Evolutionary conservation across 2,888 invertebrate genomes (phyloP), one percentile per base, ranked within the genome.

Genomic region (Incurvaria masculella): DNA sequence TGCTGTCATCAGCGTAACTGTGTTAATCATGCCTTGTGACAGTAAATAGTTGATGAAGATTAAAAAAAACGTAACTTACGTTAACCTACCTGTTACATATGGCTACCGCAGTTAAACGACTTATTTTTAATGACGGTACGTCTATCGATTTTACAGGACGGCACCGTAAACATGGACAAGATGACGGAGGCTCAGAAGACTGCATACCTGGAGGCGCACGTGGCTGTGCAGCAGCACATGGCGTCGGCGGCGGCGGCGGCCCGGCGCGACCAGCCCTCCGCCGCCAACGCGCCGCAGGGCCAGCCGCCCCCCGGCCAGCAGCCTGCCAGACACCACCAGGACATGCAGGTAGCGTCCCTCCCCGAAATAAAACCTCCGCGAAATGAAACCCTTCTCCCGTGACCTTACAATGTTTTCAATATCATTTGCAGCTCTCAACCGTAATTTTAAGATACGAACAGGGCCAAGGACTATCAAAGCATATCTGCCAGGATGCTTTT

Each of bases 191-290:
- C 81, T 56, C 88, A 87, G 66, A 86, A 88, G 68, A 84, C 86
- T 53, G 85, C 87, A 47, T 88, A 88, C 62, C 72, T 86, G 55
- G 88, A 88, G 68, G 87, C 88, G 50, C 87, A 86, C 65, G 86
- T 87, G 64, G 87, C 86, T 51, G 85, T 88, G 47, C 88, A 88
- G 66, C 88, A 87, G 63, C 88, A 88, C 64, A 88, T 88, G 86
- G 86, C 86, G 39, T 87, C 87, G 61, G 87, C 87, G 51, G 85
- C 86, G 40, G 82, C 78, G 56, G 69, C 79, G 58, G 73, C 80
- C 21, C 64, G 79, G 50, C 69, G 79, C 53, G 79, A 79, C 56
- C 73, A 75, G 56, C 75, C 74, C 52, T 74, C 71, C 21, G 72
- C 72, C n/a, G 72, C 72, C 11, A 72, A 72, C 10, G 68, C 70